Conservation (phyloP, 2,888 invertebrate species). For the Mythimna ferrago region DNA sequence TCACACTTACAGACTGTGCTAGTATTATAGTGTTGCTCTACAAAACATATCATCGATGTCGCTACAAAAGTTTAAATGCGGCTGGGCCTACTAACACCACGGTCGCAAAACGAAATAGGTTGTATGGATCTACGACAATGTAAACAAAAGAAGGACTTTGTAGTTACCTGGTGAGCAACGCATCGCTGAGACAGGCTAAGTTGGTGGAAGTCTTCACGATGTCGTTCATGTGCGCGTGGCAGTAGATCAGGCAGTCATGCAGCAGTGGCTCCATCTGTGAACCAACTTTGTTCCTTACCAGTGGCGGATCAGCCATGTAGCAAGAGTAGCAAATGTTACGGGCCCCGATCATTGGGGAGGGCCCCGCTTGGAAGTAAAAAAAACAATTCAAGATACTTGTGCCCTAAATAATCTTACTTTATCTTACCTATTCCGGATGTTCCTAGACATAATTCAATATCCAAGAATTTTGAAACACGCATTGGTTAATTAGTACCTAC, state of each 20-base stretch:
- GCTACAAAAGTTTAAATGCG: not conserved
- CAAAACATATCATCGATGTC: not conserved
- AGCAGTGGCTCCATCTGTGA: slow-evolving; percentile 96
- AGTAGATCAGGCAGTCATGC: slow-evolving; percentile 96
- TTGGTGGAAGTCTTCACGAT: slow-evolving; percentile 96
- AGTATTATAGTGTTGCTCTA: not conserved
- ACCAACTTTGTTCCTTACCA: not conserved
- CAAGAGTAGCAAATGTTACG: too few species aligned
- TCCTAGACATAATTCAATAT: too few species aligned
- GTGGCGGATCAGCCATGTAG: too few species aligned
- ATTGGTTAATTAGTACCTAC: too few species aligned
- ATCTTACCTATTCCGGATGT: too few species aligned
- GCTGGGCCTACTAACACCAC: too few species aligned
- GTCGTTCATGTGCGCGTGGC: slow-evolving; percentile 96
- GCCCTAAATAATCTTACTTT: too few species aligned
- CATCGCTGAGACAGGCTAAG: slow-evolving; percentile 96
- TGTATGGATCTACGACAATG: not conserved
- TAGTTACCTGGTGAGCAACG: slow-evolving; percentile 90
- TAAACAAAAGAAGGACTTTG: not conserved
- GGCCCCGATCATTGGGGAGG: too few species aligned
- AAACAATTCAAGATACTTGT: too few species aligned
- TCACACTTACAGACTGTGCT: not conserved
- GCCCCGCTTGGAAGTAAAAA: too few species aligned
- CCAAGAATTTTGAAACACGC: too few species aligned
- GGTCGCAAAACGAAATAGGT: not conserved